Evolutionary conservation across 2,888 invertebrate genomes (phyloP), one percentile per base, ranked within the genome.

Genomic region (Drosophila tripunctata): DNA sequence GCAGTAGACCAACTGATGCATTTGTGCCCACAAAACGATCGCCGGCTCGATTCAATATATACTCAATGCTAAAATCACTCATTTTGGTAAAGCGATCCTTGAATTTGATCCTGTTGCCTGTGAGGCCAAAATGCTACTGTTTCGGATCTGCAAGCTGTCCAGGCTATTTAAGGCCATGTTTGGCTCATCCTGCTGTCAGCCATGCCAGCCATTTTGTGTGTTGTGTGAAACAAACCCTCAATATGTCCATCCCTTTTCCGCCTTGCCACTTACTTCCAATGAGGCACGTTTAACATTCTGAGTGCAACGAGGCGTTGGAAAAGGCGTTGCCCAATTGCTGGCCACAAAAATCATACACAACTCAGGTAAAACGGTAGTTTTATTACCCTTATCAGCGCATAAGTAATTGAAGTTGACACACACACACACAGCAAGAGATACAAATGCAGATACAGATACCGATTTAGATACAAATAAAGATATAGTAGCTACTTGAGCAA

Each of bases 1-100:
- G 81, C 2, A 88, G 33, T 3, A 90, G 60, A 1, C 89, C 83
- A 41, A 89, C 51, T 2, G 89, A 89, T 40, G 86, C 87, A 66
- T 91, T 90, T 8, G 89, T 90, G 27, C 90, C 90, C 33, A 83
- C 62, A 62, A 84, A 91, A 71, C 86, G 86, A 31, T 90, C 90
- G 24, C 93, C 93, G 10, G 93, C 93, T 41, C 91, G 90, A 83
- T 93, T 93, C 75, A 94, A 89, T 80, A 94, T 94, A 77, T 93
- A 93, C 63, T 94, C 93, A 44, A 94, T 93, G 82, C 93, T 93
- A 82, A 94, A 94, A 85, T 93, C 92, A 65, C 87, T 90, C 87
- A 89, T 89, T 33, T 54, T 85, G 36, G n/a, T n/a, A n/a, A n/a
- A n/a, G n/a, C n/a, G n/a, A n/a, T n/a, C n/a, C n/a, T 15, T 8